These are phyloP conservation scores for Megastigmus dorsalis DNA, from an alignment of 2,888 invertebrate species.

Conservation along the genomic window DNA sequence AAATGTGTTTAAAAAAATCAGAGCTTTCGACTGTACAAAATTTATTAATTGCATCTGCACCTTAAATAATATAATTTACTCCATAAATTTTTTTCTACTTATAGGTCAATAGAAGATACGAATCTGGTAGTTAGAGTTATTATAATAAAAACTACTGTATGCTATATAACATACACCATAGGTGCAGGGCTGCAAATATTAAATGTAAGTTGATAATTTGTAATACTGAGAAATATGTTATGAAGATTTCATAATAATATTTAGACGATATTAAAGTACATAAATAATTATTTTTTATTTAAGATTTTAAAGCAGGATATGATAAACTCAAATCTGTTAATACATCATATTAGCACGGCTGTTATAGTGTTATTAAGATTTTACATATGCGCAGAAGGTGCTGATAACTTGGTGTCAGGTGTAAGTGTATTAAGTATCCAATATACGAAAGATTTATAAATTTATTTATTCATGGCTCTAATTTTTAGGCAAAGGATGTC, in stretches of 20 bases:
- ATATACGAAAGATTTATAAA: background rate
- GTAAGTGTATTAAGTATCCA: background rate
- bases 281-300: background rate
- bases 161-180: background rate
- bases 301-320: background rate
- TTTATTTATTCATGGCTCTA: background rate
- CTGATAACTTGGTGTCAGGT: background rate
- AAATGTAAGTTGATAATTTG: background rate
- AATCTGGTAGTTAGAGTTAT: background rate
- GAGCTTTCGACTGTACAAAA: too few relatives aligned
- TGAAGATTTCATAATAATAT: too few relatives aligned
- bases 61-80: background rate
- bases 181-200: slow-evolving; percentile 3
- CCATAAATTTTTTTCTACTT: background rate
- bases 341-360: background rate
- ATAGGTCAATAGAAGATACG: background rate
- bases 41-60: too few relatives aligned
- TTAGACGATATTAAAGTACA: too few relatives aligned
- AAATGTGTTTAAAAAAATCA: too few relatives aligned
- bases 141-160: background rate
- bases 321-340: background rate
- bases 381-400: slow-evolving; percentile 11
- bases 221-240: background rate
- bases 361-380: background rate
- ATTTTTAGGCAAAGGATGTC: background rate